Evolutionary conservation across 1,140 invertebrate genomes (phyloP).

Genomic region (Sycobia sp.): DNA sequence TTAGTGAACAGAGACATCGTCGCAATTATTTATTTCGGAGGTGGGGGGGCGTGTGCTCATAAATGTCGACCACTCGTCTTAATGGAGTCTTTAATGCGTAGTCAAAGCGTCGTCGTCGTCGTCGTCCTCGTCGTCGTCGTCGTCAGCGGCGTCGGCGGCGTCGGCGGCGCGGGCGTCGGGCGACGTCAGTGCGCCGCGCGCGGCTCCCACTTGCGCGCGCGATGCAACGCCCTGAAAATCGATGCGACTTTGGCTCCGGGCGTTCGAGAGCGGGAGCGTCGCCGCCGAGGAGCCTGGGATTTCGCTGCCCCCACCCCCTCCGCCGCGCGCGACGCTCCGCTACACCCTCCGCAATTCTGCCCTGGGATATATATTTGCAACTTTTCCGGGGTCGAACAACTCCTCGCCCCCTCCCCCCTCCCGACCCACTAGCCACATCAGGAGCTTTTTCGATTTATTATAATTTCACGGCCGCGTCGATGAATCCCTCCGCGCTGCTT

Average conservation of each 20-base stretch:
- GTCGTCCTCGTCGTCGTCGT: too few species aligned
- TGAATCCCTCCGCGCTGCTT: too few species aligned
- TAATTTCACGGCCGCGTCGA: too few species aligned
- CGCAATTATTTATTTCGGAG: too few species aligned
- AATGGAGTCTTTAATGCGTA: slow-evolving; percentile 26
- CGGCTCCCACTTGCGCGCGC: slow-evolving; percentile 2
- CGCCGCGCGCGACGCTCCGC: neutral
- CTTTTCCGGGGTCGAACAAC: neutral
- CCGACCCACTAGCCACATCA: too few species aligned
- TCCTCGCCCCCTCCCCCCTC: neutral
- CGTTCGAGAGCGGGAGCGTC: slow-evolving; percentile 27
- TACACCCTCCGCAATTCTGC: neutral
- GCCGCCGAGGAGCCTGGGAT: too few species aligned
- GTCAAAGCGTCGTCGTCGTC: too few species aligned
- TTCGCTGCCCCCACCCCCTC: too few species aligned
- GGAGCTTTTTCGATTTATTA: too few species aligned
- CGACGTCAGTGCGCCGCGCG: neutral
- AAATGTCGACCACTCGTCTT: neutral
- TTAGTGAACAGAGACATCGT: too few species aligned
- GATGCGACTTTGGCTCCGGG: slow-evolving; percentile 35
- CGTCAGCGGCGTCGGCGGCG: slow-evolving; percentile 5
- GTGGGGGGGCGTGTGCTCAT: too few species aligned
- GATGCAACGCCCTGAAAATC: slow-evolving; percentile 37
- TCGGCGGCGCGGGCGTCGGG: neutral
- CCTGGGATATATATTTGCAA: too few species aligned